Base-by-base conservation (phyloP, 2,888 invertebrate genomes). In the Globia sparganii region DNA sequence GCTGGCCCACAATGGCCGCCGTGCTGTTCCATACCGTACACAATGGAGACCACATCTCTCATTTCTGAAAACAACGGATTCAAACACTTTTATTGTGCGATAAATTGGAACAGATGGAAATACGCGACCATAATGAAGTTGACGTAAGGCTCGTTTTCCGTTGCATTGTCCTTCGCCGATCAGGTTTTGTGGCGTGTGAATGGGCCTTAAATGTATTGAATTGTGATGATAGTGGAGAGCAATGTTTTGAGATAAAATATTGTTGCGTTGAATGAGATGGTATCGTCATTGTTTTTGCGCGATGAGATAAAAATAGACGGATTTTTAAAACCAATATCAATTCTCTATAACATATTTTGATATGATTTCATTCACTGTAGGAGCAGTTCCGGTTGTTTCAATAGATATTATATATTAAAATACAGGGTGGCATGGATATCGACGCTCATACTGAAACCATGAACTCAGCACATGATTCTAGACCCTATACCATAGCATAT, bases 71-170 rank as follows among this genome's bases (percentile, higher is more conserved):
- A 95, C 95, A 95, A 94, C 92, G 90, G 92, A 91, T 89, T 89
- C 91, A 93, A 92, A 93, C 93, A 94, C 93, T 95, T 94, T 95
- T 94, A 95, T 94, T 95, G 94, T 95, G 89, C 91, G 91, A 91
- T 93, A 93, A 95, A 96, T 94, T 94, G 93, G 94, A 94, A 91
- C 93, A 94, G 93, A 93, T 93, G 92, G 90, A 88, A 92, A 93
- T 91, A 89, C 88, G 88, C 91, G 90, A 91, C 90, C 88, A 88
- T 92, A 92, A 92, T 90, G 87, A 89, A 90, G 85, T 91, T 81
- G 81, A 85, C 86, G 81, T 88, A 87, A 85, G 88, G 84, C 85
- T 84, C 79, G 85, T 80, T 80, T 89, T 87, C 85, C 78, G 40
- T 69, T 82, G 82, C 49, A 85, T 89, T 88, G 86, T 89, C 85